Percentiles rank a stretch among this genome's conserved stretches.
Conservation (phyloP, 2,113 vertebrate genomes). For the Neolamprologus sp. region DNA sequence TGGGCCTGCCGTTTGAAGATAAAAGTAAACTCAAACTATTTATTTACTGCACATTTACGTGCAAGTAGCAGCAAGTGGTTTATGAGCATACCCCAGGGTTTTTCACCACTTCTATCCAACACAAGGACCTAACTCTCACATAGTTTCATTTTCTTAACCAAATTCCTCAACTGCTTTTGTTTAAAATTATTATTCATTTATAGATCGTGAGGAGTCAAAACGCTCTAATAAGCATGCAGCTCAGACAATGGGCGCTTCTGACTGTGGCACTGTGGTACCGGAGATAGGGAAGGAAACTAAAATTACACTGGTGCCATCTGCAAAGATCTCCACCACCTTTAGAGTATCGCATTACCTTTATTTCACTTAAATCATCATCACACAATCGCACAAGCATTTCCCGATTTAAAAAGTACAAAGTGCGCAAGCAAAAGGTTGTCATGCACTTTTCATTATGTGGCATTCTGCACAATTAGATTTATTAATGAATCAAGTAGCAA, state of each 20-base stretch:
- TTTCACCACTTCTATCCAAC: not conserved
- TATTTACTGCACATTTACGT: not conserved
- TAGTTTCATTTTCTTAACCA: not conserved
- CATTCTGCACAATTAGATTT: conserved; percentile 23
- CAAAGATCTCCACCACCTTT: not conserved
- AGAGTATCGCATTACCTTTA: conserved; percentile 10
- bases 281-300: not conserved
- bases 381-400: conserved; percentile 1
- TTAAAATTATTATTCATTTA: accelerated
- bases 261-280: not conserved
- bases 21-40: not conserved
- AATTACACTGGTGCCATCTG: not conserved
- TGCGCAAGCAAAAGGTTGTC: not conserved
- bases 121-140: not conserved
- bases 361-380: not conserved
- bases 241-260: not conserved
- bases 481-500: not conserved
- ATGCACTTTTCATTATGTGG: conserved; percentile 10
- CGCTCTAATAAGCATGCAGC: accelerated
- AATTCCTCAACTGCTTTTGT: not conserved
- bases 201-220: not conserved
- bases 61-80: not conserved
- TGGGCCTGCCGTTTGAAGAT: accelerated
- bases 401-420: not conserved
- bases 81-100: accelerated